Conservation (phyloP, 2,888 invertebrate species). For the Nomada hirtipes region DNA sequence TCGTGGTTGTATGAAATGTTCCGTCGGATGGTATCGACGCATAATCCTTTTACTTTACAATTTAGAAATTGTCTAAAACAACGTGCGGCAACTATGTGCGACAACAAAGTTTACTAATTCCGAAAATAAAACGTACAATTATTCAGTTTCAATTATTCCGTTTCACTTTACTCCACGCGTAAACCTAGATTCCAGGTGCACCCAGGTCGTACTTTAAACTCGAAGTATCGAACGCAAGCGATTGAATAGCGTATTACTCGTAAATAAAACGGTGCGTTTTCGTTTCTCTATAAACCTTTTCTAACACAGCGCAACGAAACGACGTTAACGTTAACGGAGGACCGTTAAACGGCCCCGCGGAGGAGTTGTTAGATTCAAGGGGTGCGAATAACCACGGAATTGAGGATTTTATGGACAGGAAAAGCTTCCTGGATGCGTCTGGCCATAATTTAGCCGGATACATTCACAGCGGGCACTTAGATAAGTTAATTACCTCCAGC, state of each 20-base stretch:
- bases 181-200: not conserved
- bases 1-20: not conserved
- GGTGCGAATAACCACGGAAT: slow-evolving; percentile 57
- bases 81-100: too few species aligned
- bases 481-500: slow-evolving; percentile 72
- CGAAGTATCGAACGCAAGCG: too few species aligned
- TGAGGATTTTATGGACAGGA: slow-evolving; percentile 58
- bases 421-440: slow-evolving; percentile 51
- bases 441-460: slow-evolving; percentile 63
- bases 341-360: slow-evolving; percentile 23
- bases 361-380: slow-evolving; percentile 45
- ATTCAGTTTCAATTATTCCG: too few species aligned
- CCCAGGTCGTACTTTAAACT: too few species aligned
- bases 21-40: too few species aligned
- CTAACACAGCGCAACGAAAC: not conserved
- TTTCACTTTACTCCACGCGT: not conserved
- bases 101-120: too few species aligned
- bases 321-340: slow-evolving; percentile 6
- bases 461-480: slow-evolving; percentile 62
- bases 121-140: too few species aligned
- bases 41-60: too few species aligned
- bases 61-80: too few species aligned
- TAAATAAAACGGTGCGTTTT: not conserved
- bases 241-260: not conserved
- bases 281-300: not conserved